Percentiles rank a stretch among this genome's conserved stretches.
These are phyloP conservation scores for Rhyacophila evoluta DNA, from an alignment of 2,888 invertebrate genomes.

Conservation along the genomic window DNA sequence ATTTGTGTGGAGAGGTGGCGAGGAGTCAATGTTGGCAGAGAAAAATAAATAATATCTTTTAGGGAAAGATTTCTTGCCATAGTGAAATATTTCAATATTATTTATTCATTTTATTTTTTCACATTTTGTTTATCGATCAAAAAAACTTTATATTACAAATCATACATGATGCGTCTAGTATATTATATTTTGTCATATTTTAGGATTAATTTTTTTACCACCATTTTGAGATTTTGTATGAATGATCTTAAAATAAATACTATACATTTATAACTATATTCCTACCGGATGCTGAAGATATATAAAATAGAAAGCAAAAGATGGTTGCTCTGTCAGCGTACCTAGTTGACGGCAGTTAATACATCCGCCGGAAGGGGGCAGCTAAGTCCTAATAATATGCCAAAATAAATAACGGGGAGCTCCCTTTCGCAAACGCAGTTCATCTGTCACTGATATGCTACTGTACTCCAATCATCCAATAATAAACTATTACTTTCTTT, in stretches of 20 bases:
- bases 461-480: too few relatives aligned
- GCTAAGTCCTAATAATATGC: neutral
- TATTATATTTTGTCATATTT: too few relatives aligned
- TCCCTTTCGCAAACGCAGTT: neutral
- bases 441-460: neutral
- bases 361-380: slow-evolving; percentile 40
- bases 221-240: too few relatives aligned
- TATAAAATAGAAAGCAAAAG: slow-evolving; percentile 47
- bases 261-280: neutral
- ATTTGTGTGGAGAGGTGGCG: slow-evolving; percentile 46
- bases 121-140: too few relatives aligned
- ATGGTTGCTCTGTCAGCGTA: slow-evolving; percentile 37
- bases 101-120: too few relatives aligned
- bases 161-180: too few relatives aligned
- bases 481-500: too few relatives aligned
- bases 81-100: neutral
- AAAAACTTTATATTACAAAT: too few relatives aligned
- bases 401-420: slow-evolving; percentile 1
- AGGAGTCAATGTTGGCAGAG: slow-evolving; percentile 45
- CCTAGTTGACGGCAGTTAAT: slow-evolving; percentile 39
- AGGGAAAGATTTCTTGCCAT: neutral
- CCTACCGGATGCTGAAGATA: slow-evolving; percentile 31
- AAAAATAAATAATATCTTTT: slow-evolving; percentile 17
- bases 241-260: too few relatives aligned
- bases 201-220: too few relatives aligned